Evolutionary conservation across 2,797 vertebrate genomes (phyloP), one percentile per base, ranked within the genome.

Genomic region (Mallotus villosus): DNA sequence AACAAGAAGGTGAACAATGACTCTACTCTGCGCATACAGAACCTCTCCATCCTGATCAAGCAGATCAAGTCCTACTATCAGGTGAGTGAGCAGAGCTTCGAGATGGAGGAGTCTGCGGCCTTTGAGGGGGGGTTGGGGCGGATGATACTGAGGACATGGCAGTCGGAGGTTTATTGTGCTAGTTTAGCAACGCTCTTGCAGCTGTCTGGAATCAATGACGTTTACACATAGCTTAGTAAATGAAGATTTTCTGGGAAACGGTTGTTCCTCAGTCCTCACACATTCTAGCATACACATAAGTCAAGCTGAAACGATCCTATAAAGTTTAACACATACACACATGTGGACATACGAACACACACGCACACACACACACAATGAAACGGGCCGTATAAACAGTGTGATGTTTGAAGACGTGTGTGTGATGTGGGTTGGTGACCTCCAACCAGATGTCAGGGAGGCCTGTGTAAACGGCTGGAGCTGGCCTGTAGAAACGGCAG

Each of bases 1-100:
- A 97, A 97, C 92, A 98, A 96, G 91, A 98, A 97, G 88, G 95
- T 99, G 73, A 98, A 98, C 93, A 97, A 97, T 71, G 97, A 99
- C 83, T 89, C 95, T 0, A 95, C 95, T 0, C 90, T 99, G 80
- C 93, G 97, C 74, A 96, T 98, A 77, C 97, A 99, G 89, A 99
- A 99, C 87, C 89, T 99, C 27, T 96, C 95, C 34, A 93, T 96
- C 87, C 94, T 99, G 88, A 95, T 97, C 87, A 94, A 92, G 82
- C 95, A 97, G 86, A 96, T 99, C 79, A 98, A 98, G 91, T 86
- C 89, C 77, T 99, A 96, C 84, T 99, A 98, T 86, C 97, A 99
- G 97, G 97, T 99, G 88, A 94, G 92, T 51, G 5, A 11, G 41
- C n/a, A 21, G 32, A n/a, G 37, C n/a, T 17, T 24, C 1, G 58